These are phyloP conservation scores for Amphipoea lucens DNA, from an alignment of 2,888 invertebrate species.

Conservation along the genomic window DNA sequence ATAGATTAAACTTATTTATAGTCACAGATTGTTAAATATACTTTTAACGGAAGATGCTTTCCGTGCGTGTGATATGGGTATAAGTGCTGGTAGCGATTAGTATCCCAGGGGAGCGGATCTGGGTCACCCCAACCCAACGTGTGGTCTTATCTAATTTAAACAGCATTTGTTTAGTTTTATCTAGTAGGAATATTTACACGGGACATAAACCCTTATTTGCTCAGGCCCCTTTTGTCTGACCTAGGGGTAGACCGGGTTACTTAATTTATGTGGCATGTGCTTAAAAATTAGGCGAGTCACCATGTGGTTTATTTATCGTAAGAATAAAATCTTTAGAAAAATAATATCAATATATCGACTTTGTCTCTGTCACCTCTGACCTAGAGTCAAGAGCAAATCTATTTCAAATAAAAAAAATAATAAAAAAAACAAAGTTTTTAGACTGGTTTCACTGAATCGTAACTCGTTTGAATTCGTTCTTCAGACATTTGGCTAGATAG, in stretches of 20 bases:
- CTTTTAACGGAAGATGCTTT: not conserved
- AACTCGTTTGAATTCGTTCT: not conserved
- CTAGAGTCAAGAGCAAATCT: too few relatives aligned
- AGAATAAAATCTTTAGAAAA: not conserved
- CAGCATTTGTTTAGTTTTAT: conserved; percentile 28
- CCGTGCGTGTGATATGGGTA: not conserved
- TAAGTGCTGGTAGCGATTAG: not conserved
- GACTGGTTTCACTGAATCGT: not conserved
- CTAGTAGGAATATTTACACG: conserved; percentile 29
- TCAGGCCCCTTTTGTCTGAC: not conserved
- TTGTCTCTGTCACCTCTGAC: too few relatives aligned
- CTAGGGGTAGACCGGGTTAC: not conserved
- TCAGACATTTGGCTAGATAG: not conserved
- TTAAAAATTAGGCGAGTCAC: not conserved
- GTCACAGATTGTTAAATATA: not conserved
- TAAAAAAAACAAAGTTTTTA: not conserved
- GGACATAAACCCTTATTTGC: conserved; percentile 40
- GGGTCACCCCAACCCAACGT: conserved; percentile 4
- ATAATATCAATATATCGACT: not conserved
- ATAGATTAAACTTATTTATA: not conserved
- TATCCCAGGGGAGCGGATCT: conserved; percentile 17
- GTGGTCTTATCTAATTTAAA: conserved; percentile 35
- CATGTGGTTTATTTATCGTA: too few relatives aligned
- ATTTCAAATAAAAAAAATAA: too few relatives aligned
- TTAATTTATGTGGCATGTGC: too few relatives aligned